Base-by-base conservation (phyloP, 2,113 vertebrate genomes). In the Ceyx melanurus region DNA sequence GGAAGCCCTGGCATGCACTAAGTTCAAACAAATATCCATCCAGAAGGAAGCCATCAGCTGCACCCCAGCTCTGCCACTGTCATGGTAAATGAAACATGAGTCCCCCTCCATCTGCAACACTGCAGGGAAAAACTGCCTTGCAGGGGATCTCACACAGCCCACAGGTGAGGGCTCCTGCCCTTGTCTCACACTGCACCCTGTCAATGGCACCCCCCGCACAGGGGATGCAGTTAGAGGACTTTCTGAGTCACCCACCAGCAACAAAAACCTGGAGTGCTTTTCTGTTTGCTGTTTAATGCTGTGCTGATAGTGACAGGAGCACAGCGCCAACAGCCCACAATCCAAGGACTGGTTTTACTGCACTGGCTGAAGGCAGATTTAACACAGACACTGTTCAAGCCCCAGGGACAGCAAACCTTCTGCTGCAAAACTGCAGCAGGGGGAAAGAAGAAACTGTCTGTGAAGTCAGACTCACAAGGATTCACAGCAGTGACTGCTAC, bases 61-160 rank as follows among this genome's bases (percentile, higher is more conserved):
- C 21, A 56, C 3, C 33, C 21, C 61, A 78, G 35, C 53, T 60
- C 19, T 54, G 57, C 77, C 31, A 35, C 65, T 4, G 0, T 13
- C 37, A 10, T 0, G 6, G 28, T 31, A 71, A 42, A 37, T 5
- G 10, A 88, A 87, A 65, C 17, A 20, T 1, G 1, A 14, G 31
- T 26, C 5, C 5, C 11, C 29, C 21, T 37, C 5, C 0, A 0
- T 26, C 16, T 37, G 56, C 65, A 61, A 16, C 3, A 0, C 29
- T 43, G 48, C 33, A 0, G 3, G 45, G 26, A 76, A 25, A 28
- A 75, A 15, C 37, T 2, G 7, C 54, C 35, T 42, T 40, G 48
- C 0, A 8, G 28, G 25, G 43, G 22, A 45, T 67, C 65, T 48
- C 51, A 29, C 35, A 25, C 5, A 73, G 67, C 51, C 65, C 35